phyloP scores from a whole-genome alignment of 92 coral and sea anemone species.

The Heliopora coerulea region DNA sequence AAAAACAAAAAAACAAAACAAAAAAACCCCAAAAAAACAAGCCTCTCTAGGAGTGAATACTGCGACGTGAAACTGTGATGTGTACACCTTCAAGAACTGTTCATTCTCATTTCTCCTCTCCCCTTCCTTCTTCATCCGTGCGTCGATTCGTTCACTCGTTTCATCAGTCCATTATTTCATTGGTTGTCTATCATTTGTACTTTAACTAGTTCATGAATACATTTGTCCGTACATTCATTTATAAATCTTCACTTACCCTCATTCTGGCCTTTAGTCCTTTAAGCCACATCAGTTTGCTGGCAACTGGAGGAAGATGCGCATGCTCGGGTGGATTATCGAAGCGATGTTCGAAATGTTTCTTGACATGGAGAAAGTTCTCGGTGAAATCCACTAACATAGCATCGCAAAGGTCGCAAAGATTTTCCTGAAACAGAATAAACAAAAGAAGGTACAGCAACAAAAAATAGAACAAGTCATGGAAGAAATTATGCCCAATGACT shows the following conservation, averaged over 20 bases:
- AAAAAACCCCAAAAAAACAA: no score
- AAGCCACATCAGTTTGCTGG: conserved; percentile 93
- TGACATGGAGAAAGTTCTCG: conserved; percentile 64
- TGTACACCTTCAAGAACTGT: no score
- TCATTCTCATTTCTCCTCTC: no score
- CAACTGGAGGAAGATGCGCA: conserved; percentile 94
- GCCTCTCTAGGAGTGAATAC: no score
- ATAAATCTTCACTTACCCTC: conserved; percentile 71
- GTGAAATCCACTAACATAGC: conserved; percentile 79
- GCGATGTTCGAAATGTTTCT: conserved; percentile 65
- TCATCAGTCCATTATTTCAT: no score
- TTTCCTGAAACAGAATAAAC: conserved; percentile 53
- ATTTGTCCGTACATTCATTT: not conserved
- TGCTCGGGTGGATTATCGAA: conserved; percentile 74
- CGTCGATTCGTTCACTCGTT: no score
- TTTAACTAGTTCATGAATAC: not conserved
- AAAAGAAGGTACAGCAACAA: not conserved
- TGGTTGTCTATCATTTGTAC: no score
- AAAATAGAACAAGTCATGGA: not conserved
- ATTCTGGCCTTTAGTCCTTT: conserved; percentile 86
- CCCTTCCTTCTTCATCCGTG: no score
- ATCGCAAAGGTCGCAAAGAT: conserved; percentile 69
- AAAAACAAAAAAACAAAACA: no score
- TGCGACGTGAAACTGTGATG: no score
- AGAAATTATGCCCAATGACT: not conserved